phyloP scores from a whole-genome alignment of 2,888 invertebrate species.

The Crematogaster levior region DNA sequence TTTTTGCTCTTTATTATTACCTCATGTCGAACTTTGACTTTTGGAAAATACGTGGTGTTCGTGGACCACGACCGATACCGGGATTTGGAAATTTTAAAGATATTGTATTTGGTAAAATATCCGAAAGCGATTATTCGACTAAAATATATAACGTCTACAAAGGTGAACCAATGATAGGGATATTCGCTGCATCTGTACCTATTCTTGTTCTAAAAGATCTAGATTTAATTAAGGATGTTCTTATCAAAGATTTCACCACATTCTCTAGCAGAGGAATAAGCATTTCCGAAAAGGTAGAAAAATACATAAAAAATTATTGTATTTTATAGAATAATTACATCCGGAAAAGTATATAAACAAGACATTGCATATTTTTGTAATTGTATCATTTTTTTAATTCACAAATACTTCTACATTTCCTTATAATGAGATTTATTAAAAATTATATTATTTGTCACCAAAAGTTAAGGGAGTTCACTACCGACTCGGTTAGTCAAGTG shows the following conservation, averaged over 20 bases:
- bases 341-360: background rate
- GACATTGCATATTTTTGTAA: too few species aligned
- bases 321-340: background rate
- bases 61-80: constrained; percentile 4
- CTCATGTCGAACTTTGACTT: background rate
- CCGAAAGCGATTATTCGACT: background rate
- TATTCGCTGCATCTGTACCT: background rate
- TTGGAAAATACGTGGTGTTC: constrained; percentile 20
- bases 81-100: constrained; percentile 11
- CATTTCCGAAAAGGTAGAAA: background rate
- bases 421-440: background rate
- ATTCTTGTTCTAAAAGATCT: constrained; percentile 17
- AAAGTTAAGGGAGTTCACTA: too few species aligned
- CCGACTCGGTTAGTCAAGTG: too few species aligned
- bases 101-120: background rate
- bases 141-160: background rate
- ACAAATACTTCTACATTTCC: background rate
- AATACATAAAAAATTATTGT: background rate
- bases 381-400: background rate
- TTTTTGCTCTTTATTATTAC: constrained; percentile 18
- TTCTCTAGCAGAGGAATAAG: constrained; percentile 21
- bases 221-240: constrained; percentile 35
- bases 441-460: too few species aligned
- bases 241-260: constrained; percentile 39
- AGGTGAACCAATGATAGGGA: constrained; percentile 9